Base-by-base conservation (phyloP, 1,140 invertebrate genomes). In the Magallana ariakensis region DNA sequence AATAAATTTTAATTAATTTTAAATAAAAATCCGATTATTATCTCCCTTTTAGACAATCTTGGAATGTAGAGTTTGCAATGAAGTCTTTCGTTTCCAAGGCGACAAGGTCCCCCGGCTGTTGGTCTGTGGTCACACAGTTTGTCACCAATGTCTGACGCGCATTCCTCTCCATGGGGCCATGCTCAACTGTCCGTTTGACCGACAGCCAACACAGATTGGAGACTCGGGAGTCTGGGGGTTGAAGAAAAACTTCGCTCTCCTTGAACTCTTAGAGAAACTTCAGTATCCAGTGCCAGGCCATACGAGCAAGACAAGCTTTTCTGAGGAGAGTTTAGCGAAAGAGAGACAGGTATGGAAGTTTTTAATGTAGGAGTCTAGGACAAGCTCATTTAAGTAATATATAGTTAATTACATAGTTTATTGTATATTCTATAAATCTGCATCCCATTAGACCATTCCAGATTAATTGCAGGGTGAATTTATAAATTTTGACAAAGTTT, bases 161-260 rank as follows among this genome's bases (percentile, higher is more conserved):
- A 92, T 96, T 5, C 95, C 95, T 10, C 91, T 95, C 8, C 93
- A 95, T 88, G 95, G 95, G 56, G 91, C 94, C 84, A 92, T 95
- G n/a, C 93, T 96, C 46, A 92, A 95, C 1, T 96, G 96, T 92
- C 96, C 96, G 0, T 96, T 96, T 92, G 96, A 96, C 87, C 91
- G 96, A 80, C 96, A 96, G 89, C 95, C 96, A n/a, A 96, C 96
- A 11, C 94, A 95, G 57, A 92, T 96, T 56, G 90, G 95, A 19
- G 94, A 95, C 80, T 95, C 95, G 66, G 96, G 96, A 33, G 95
- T 96, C 10, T 96, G 96, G 94, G 95, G 96, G 53, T 91, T 96
- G 84, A 96, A 96, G 92, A 96, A 96, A 90, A 96, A 96, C 91
- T 96, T 96, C 95, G 96, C 96, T 4, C 91, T 96, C 0, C 93